phyloP scores from a whole-genome alignment of 2,888 invertebrate genomes.

The Mythimna albipuncta region DNA sequence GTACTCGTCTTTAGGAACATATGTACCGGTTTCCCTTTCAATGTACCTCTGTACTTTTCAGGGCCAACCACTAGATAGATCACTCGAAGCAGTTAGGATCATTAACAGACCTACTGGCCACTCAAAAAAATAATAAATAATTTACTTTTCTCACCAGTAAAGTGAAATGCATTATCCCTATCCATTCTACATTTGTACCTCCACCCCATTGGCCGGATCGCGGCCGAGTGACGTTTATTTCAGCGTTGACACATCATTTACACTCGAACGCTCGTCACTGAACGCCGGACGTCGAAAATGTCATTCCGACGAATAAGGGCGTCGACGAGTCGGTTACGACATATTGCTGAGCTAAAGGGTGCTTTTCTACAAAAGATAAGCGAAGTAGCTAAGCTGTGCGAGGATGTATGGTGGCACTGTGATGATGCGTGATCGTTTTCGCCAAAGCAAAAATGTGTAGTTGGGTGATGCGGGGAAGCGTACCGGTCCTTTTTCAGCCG shows the following conservation, averaged over 20 bases:
- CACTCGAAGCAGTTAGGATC: too few relatives aligned
- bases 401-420: background rate
- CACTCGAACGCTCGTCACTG: conserved; percentile 67
- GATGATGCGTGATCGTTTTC: background rate
- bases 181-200: conserved; percentile 45
- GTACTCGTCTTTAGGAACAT: too few relatives aligned
- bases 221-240: conserved; percentile 64
- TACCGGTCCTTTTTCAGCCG: background rate
- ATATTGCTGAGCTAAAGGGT: conserved; percentile 59
- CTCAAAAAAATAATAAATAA: too few relatives aligned
- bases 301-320: conserved; percentile 64
- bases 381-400: background rate
- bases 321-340: conserved; percentile 53
- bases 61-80: too few relatives aligned
- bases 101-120: too few relatives aligned
- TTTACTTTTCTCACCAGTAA: background rate
- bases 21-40: too few relatives aligned
- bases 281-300: conserved; percentile 62
- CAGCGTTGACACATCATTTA: conserved; percentile 72
- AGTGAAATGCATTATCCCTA: background rate
- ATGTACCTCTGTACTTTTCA: too few relatives aligned
- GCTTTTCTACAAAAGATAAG: background rate
- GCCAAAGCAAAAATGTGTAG: background rate
- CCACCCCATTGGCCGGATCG: conserved; percentile 49
- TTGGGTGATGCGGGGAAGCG: background rate